These are phyloP conservation scores for Trichosurus vulpecula DNA, from an alignment of 2,797 vertebrate genomes.

Conservation along the genomic window DNA sequence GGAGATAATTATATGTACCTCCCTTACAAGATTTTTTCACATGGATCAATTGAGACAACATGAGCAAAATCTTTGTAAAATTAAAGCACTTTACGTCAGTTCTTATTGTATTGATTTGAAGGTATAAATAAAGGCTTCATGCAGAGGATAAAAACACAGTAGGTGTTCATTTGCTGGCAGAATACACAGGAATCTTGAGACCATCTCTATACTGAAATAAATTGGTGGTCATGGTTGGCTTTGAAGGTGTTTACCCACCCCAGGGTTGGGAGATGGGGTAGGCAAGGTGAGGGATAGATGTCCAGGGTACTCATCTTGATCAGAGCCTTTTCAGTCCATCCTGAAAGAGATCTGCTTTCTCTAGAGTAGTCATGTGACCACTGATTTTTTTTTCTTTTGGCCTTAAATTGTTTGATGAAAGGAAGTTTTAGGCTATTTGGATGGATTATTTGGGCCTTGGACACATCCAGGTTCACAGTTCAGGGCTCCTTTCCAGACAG, in stretches of 20 bases:
- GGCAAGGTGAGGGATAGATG: neutral
- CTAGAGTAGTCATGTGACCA: neutral
- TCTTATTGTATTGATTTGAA: neutral
- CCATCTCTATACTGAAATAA: neutral
- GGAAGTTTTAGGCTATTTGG: neutral
- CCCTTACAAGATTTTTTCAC: too few species aligned
- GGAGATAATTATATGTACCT: neutral
- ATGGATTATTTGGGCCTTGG: neutral
- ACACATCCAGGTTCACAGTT: neutral
- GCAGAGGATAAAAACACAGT: neutral
- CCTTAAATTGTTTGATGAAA: neutral
- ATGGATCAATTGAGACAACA: neutral
- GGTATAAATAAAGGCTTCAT: neutral
- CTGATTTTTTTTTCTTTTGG: neutral
- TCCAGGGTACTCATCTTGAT: neutral
- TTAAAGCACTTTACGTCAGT: neutral
- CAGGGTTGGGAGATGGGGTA: neutral
- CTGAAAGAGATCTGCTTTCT: neutral
- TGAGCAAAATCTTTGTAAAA: neutral
- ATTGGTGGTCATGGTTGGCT: neutral
- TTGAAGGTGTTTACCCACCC: neutral
- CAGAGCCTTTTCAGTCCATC: neutral
- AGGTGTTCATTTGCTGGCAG: neutral
- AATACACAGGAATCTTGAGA: neutral
- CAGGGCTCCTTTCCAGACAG: neutral